Conservation (phyloP, 1,140 invertebrate species). For the Tigriopus japonicus region DNA sequence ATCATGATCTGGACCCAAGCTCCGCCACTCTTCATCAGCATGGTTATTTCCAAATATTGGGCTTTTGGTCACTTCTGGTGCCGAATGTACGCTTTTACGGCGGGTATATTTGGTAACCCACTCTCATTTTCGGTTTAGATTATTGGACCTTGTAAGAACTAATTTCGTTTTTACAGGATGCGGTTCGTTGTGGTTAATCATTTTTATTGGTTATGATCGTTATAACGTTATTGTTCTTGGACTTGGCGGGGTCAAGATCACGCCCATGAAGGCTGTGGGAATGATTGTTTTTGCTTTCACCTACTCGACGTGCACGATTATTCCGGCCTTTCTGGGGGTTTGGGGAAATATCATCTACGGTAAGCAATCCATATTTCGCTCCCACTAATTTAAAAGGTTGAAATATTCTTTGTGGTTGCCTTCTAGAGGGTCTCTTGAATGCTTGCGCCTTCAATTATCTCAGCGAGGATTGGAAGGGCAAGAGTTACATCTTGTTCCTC, state of each 20-base stretch:
- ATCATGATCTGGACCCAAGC: constrained; percentile 38
- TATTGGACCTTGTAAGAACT: not conserved
- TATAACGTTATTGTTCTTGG: constrained; percentile 24
- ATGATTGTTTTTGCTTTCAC: constrained; percentile 20
- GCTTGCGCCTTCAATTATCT: constrained; percentile 22
- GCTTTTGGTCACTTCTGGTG: constrained; percentile 48
- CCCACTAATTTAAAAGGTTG: too few relatives aligned
- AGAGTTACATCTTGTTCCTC: constrained; percentile 15
- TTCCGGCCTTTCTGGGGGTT: constrained; percentile 21
- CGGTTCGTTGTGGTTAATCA: constrained; percentile 20
- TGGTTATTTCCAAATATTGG: constrained; percentile 28
- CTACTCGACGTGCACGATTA: constrained; percentile 19
- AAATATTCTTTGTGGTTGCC: not conserved
- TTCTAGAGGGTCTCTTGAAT: constrained; percentile 16
- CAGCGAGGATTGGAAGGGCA: not conserved
- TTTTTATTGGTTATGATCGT: constrained; percentile 22
- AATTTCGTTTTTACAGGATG: constrained; percentile 21
- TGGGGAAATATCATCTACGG: constrained; percentile 18
- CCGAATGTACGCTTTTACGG: constrained; percentile 54
- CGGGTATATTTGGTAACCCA: constrained; percentile 20
- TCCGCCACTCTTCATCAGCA: constrained; percentile 64
- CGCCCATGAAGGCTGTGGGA: constrained; percentile 17
- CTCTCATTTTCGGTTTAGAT: not conserved
- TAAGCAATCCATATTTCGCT: constrained; percentile 18
- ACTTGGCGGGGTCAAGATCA: constrained; percentile 21